Conservation (phyloP, 2,797 vertebrate species). For the Babyrousa celebensis region DNA sequence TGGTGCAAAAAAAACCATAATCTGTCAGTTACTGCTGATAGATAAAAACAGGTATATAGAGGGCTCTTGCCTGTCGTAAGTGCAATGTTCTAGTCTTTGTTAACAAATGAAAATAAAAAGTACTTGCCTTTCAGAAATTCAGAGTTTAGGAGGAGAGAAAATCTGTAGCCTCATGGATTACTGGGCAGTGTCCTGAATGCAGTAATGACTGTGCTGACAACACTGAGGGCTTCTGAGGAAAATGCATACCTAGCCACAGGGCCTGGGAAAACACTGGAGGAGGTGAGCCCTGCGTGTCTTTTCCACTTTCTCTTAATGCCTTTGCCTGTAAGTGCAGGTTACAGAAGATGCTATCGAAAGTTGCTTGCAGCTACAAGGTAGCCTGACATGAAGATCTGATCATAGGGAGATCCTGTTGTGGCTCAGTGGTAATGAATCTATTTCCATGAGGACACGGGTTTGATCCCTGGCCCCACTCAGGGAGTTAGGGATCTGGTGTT, state of each 20-base stretch:
- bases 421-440: too few relatives aligned
- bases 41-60: neutral
- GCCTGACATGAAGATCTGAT: neutral
- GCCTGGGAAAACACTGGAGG: accelerated
- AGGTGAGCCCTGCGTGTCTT: accelerated
- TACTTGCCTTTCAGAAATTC: neutral
- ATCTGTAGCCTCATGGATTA: neutral
- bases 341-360: neutral
- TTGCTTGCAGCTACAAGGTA: accelerated
- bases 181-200: too few relatives aligned
- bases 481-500: too few relatives aligned
- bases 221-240: accelerated
- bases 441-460: too few relatives aligned
- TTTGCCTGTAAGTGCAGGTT: neutral
- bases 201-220: accelerated
- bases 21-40: neutral
- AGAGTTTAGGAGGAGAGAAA: neutral
- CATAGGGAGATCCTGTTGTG: too few relatives aligned
- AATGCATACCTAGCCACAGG: accelerated
- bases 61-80: neutral
- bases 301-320: too few relatives aligned
- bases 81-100: neutral
- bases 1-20: neutral
- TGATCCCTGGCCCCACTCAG: too few relatives aligned
- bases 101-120: neutral